Evolutionary conservation across 2,797 vertebrate genomes (phyloP).

Genomic region (Myoxocephalus aenaeus): DNA sequence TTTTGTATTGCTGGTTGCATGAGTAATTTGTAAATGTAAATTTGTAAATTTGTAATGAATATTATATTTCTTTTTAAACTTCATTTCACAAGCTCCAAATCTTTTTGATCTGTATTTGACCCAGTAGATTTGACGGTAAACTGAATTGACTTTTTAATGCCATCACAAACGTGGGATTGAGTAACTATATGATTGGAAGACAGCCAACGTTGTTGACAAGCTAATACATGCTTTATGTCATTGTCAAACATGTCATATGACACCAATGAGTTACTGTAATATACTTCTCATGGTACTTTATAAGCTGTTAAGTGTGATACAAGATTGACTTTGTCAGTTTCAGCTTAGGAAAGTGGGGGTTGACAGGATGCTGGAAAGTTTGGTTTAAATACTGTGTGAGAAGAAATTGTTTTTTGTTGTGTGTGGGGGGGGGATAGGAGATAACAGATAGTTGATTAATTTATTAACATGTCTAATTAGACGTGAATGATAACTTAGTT

Average conservation of each 20-base stretch:
- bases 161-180: conserved; percentile 17
- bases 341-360: conserved; percentile 50
- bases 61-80: not conserved
- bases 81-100: not conserved
- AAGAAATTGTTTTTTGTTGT: not conserved
- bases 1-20: not conserved
- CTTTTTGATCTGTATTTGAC: conserved; percentile 8
- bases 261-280: conserved; percentile 20
- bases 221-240: conserved; percentile 2
- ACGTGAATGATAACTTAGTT: conserved; percentile 61
- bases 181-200: conserved; percentile 14
- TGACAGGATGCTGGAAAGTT: conserved; percentile 17
- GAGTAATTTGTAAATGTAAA: not conserved
- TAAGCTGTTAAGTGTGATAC: conserved; percentile 29
- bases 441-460: conserved; percentile 66
- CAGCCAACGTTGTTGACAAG: conserved; percentile 30
- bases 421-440: not conserved
- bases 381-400: conserved; percentile 35
- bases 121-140: conserved; percentile 1
- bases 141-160: conserved; percentile 19
- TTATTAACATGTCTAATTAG: conserved; percentile 75
- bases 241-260: conserved; percentile 14
- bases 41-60: not conserved
- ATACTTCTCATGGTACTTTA: conserved; percentile 42
- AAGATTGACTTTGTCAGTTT: conserved; percentile 42